Conservation (phyloP, 2,113 vertebrate species). For the Protobothrops flavoviridis region DNA sequence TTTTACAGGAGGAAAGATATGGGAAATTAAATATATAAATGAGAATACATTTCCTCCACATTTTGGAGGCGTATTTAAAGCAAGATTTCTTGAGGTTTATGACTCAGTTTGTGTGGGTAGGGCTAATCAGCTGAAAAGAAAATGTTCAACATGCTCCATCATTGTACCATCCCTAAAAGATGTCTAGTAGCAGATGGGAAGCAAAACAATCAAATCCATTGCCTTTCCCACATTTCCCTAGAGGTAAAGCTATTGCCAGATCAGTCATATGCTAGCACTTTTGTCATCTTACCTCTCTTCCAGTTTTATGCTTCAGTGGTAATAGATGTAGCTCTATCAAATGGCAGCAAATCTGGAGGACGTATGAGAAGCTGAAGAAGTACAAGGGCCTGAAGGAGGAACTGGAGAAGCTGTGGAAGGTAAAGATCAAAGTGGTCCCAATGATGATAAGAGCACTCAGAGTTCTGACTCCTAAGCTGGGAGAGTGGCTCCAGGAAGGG, state of each 20-base stretch:
- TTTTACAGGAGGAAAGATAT: not conserved
- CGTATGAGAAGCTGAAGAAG: not conserved
- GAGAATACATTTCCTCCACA: not conserved
- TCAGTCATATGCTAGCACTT: not conserved
- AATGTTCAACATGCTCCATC: not conserved
- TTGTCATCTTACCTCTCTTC: not conserved
- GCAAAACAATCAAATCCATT: not conserved
- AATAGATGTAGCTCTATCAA: not conserved
- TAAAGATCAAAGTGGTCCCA: not conserved
- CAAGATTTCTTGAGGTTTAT: slow-evolving; percentile 3
- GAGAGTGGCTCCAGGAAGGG: not conserved
- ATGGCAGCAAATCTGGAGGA: not conserved
- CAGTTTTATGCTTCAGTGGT: not conserved
- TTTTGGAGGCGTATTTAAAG: not conserved
- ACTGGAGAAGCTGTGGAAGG: not conserved
- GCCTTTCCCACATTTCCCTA: not conserved
- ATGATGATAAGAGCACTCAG: not conserved
- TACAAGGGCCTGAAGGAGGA: not conserved
- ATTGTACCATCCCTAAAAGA: not conserved
- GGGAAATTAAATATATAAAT: not conserved
- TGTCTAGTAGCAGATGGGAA: slow-evolving; percentile 7
- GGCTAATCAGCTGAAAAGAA: not conserved
- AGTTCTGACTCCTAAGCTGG: not conserved
- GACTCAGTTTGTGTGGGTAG: slow-evolving; percentile 4
- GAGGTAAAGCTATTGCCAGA: not conserved